Base-by-base conservation (phyloP, 1,140 invertebrate species). In the Temnothorax longispinosus region DNA sequence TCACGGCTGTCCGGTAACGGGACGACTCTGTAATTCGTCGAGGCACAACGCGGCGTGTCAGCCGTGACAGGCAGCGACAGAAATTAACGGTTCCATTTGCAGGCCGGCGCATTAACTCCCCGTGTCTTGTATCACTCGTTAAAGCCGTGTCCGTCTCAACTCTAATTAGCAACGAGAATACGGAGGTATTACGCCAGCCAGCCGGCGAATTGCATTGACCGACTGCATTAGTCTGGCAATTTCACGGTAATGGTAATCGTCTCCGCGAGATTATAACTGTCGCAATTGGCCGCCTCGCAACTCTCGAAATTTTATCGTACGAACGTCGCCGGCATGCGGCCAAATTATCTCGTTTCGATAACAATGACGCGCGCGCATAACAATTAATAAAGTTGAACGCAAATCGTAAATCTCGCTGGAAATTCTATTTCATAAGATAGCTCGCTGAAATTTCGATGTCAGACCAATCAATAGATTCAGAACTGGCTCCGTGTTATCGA, bases 11-110 rank as follows among this genome's bases (percentile, higher is more conserved):
- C n/a, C 18, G 13, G 38, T 50, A 15, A 5, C 50, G 38, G 58
- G 58, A 54, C 21, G 32, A 44, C 21, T 47, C 47, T 54, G 32
- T 72, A 74, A 54, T 74, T 64, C 50, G 67, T 74, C 52, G 78
- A 35, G 54, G 52, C 38, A 27, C 52, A 62, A 76, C 74, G 50
- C n/a, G 80, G 62, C 15, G 47, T 6, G 38, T 18, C 41, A 8
- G 47, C 21, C 15, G 62, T 56, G 72, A 78, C 62, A 76, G 86
- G 41, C 56, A 76, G 85, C 41, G 78, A 75, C 85, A 67, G 85
- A 87, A 89, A 90, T 69, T 89, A 90, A 90, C 89, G 80, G 78
- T 90, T 90, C 85, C 89, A 76, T 89, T 89, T 87, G 80, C 86
- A 87, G 62, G 2, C 69, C 47, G 50, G 58, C 69, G 85, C 88